Evolutionary conservation across 1,140 invertebrate genomes (phyloP), one percentile per base, ranked within the genome.

Genomic region (Gonatopus flavifemur): DNA sequence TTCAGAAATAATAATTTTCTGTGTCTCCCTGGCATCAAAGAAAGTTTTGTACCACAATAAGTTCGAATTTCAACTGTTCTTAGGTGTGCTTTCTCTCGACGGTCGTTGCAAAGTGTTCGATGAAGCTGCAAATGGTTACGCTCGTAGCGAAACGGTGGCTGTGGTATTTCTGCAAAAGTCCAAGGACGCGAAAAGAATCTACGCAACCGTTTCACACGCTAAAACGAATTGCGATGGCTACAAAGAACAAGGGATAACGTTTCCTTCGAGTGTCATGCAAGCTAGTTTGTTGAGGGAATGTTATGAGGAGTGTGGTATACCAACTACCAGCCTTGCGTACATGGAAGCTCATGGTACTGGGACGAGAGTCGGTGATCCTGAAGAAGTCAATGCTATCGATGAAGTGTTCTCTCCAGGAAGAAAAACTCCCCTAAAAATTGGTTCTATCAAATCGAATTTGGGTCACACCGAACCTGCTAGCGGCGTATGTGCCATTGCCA

Each of bases 311-410:
- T 88, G 90, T 55, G 82, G 84, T 20, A 64, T 97, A 2, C 78
- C 86, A 40, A 91, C 93, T 0, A 78, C 69, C 2, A 72, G 69
- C 4, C 73, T 98, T 10, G 83, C 83, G 20, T 98, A 88, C 66
- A 79, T 98, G 12, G 96, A 98, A 74, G 91, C 93, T 40, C 94
- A 98, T 70, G 94, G 94, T 35, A 97, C 94, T 18, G 87, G 86
- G 36, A 88, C 92, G 1, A 80, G 78, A 57, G 86, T 88, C 1
- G 89, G 89, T 16, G 96, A 97, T 76, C 88, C 89, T 50, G 91
- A 96, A 72, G 95, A 98, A 78, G 69, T 93, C 1, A 83, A 86
- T 59, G 89, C 92, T 0, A 85, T 98, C n/a, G 86, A 91, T 13
- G 84, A 86, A 57, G 82, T 94, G 2, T 88, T 96, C 63, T 91